phyloP scores from a whole-genome alignment of 2,888 invertebrate species.

The Cryptops parisi region DNA sequence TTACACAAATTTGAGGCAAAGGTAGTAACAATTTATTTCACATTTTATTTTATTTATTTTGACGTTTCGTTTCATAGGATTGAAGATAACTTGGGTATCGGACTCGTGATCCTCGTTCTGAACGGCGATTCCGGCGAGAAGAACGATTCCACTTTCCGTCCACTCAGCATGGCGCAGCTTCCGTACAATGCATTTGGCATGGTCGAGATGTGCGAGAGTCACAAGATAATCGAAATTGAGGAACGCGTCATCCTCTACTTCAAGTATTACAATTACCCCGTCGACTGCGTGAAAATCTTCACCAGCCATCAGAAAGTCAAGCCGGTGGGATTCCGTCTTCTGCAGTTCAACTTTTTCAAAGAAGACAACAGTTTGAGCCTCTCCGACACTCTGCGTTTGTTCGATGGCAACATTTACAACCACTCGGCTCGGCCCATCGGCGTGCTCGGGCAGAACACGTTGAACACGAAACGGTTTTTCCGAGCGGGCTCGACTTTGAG shows the following conservation, averaged over 20 bases:
- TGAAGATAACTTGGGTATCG: constrained; percentile 71
- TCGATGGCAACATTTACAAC: constrained; percentile 86
- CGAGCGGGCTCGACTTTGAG: constrained; percentile 49
- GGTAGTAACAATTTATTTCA: too few relatives aligned
- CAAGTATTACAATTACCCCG: constrained; percentile 90
- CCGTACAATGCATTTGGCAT: constrained; percentile 87
- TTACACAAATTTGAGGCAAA: too few relatives aligned
- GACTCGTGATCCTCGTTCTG: constrained; percentile 72
- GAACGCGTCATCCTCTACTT: constrained; percentile 85
- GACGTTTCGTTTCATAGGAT: constrained; percentile 35
- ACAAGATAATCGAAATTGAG: constrained; percentile 76
- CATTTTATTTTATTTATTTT: constrained; percentile 12
- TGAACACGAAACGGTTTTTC: constrained; percentile 31
- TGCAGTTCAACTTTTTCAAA: constrained; percentile 85
- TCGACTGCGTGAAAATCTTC: constrained; percentile 74
- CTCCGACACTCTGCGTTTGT: constrained; percentile 69
- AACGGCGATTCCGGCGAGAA: constrained; percentile 85
- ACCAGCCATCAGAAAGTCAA: constrained; percentile 17
- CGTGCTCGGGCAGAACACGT: constrained; percentile 32
- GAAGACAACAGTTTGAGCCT: constrained; percentile 64
- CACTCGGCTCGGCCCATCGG: constrained; percentile 48
- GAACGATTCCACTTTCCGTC: constrained; percentile 74
- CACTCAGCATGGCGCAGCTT: constrained; percentile 54
- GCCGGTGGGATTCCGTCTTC: constrained; percentile 40
- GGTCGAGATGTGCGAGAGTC: constrained; percentile 90